phyloP scores from a whole-genome alignment of 2,888 invertebrate genomes.

The Plusia festucae region DNA sequence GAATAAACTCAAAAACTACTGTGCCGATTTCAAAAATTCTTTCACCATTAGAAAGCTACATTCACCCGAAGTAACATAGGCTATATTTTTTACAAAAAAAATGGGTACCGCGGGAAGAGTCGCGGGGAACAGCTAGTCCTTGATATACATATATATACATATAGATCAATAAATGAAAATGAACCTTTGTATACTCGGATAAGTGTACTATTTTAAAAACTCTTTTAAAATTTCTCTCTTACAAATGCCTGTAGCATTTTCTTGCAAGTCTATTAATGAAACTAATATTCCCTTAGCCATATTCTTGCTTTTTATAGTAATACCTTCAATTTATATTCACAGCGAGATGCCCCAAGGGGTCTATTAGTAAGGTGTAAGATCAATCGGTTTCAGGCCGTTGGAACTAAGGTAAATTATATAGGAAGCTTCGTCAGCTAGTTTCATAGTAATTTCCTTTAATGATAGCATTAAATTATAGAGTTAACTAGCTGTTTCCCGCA shows the following conservation, averaged over 20 bases:
- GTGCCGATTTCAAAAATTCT: too few relatives aligned
- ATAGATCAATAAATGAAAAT: too few relatives aligned
- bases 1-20: too few relatives aligned
- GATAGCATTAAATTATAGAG: background rate
- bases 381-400: background rate
- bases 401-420: background rate
- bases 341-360: slow-evolving; percentile 5
- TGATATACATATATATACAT: too few relatives aligned
- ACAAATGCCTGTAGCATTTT: background rate
- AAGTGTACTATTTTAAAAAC: background rate
- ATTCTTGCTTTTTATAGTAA: background rate
- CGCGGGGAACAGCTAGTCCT: too few relatives aligned
- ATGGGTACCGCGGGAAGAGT: too few relatives aligned
- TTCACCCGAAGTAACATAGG: too few relatives aligned
- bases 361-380: slow-evolving; percentile 10
- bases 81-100: too few relatives aligned
- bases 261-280: background rate
- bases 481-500: too few relatives aligned
- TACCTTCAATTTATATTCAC: slow-evolving; percentile 19
- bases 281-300: background rate
- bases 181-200: too few relatives aligned
- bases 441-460: background rate
- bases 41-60: too few relatives aligned
- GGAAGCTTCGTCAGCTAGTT: background rate
- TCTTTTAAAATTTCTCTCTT: background rate